Base-by-base conservation (phyloP, 2,888 invertebrate species). In the Luperina testacea region DNA sequence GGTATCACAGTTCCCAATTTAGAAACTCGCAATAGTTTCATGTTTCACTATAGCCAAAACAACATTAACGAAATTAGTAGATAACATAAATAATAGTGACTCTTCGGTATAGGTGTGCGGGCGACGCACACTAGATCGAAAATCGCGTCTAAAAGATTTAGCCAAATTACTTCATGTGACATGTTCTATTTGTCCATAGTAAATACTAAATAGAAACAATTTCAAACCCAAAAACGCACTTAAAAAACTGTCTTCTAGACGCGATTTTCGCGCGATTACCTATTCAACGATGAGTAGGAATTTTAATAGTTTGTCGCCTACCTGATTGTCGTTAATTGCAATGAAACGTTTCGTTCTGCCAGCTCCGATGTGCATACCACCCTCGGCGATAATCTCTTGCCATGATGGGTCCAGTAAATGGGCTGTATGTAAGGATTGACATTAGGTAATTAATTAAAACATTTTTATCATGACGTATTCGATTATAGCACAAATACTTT, bases 301-400 rank as follows among this genome's bases (percentile, higher is more conserved):
- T 38, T n/a, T 24, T 7, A 80, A 20, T 38, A 74, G 32, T 61
- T 1, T 20, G 17, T 13, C 24, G 17, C 59, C 32, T 87, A 95
- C 96, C 92, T 94, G 92, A 24, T 90, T 92, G n/a, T 92, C 90
- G 71, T 92, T 92, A 20, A 95, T 91, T 65, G 94, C 93, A 51
- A 96, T 93, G 81, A 95, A 96, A 67, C 96, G 92, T 80, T 95
- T 96, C 45, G 92, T 86, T 45, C 96, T 92, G 17, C 95, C 95
- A 53, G 90, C 92, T 70, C 95, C 94, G 45, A 96, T 89, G 78
- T 93, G 93, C 88, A 95, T 86, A 0, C 95, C 95, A 1, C 95
- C 94, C 17, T 92, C 88, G 1, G 92, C 81, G 32, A 95, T 82
- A 59, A 95, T 86, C 32, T 94, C 93, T 78, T 93, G 90, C 95